Evolutionary conservation across 2,888 invertebrate genomes (phyloP).

Genomic region (Eutolmus rufibarbis): DNA sequence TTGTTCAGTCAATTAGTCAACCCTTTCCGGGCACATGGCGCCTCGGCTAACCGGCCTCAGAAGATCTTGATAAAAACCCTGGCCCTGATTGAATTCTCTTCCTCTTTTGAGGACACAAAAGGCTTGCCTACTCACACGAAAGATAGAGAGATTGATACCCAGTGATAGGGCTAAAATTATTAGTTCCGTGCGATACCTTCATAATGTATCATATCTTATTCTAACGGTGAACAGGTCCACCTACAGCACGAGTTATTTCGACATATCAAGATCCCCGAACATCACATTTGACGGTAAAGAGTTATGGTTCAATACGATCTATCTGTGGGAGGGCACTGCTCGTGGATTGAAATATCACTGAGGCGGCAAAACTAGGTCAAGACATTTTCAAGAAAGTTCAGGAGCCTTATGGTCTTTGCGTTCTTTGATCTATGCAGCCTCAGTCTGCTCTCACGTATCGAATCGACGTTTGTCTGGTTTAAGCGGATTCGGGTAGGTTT

Average conservation of each 20-base stretch:
- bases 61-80: background rate
- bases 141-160: background rate
- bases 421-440: background rate
- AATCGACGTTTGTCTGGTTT: background rate
- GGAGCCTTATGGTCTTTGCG: background rate
- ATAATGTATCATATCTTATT: background rate
- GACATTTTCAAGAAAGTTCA: slow-evolving; percentile 8
- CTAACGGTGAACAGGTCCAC: slow-evolving; percentile 30
- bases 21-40: slow-evolving; percentile 1
- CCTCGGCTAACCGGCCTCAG: background rate
- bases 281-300: slow-evolving; percentile 20
- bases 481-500: background rate
- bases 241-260: slow-evolving; percentile 9
- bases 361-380: background rate
- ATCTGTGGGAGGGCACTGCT: slow-evolving; percentile 9
- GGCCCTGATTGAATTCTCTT: slow-evolving; percentile 5
- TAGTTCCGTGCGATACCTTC: background rate
- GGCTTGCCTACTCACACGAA: background rate
- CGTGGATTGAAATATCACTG: slow-evolving; percentile 12
- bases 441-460: background rate
- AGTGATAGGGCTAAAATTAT: slow-evolving; percentile 4
- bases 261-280: slow-evolving; percentile 28
- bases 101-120: background rate
- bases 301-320: slow-evolving; percentile 11
- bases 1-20: slow-evolving; percentile 32